phyloP scores from a whole-genome alignment of 2,888 invertebrate species.

The Megamerina dolium region DNA sequence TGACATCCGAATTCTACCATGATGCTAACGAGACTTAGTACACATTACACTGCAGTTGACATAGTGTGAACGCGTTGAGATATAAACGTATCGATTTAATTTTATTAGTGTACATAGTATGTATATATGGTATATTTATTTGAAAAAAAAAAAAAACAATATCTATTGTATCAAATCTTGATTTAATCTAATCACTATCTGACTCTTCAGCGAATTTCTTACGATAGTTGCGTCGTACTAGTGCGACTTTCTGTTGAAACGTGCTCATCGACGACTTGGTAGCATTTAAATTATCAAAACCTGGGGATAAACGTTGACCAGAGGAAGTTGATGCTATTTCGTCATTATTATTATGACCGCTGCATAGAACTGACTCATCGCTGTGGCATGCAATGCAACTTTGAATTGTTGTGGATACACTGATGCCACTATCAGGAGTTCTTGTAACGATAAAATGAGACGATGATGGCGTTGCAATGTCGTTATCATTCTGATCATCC shows the following conservation, averaged over 20 bases:
- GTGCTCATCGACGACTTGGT: constrained; percentile 15
- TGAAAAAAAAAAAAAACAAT: too few species aligned
- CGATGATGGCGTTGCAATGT: neutral
- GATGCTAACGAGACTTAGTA: too few species aligned
- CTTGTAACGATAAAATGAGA: constrained; percentile 5
- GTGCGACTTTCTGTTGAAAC: constrained; percentile 54
- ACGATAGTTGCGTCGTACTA: constrained; percentile 59
- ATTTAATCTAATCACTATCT: constrained; percentile 56
- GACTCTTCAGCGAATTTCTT: constrained; percentile 57
- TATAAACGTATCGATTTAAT: too few species aligned
- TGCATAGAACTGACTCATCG: constrained; percentile 10
- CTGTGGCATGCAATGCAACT: constrained; percentile 6
- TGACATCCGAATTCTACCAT: too few species aligned
- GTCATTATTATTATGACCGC: constrained; percentile 5
- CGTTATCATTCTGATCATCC: too few species aligned
- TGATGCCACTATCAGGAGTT: constrained; percentile 39
- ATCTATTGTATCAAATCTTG: too few species aligned
- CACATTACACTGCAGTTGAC: too few species aligned
- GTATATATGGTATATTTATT: too few species aligned
- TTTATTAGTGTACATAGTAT: too few species aligned
- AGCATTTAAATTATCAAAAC: constrained; percentile 16
- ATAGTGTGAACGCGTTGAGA: too few species aligned
- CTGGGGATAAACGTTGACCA: constrained; percentile 8
- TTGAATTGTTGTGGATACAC: constrained; percentile 25
- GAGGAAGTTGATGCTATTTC: neutral